These are phyloP conservation scores for Dione vanillae DNA, from an alignment of 2,888 invertebrate genomes.

Conservation along the genomic window DNA sequence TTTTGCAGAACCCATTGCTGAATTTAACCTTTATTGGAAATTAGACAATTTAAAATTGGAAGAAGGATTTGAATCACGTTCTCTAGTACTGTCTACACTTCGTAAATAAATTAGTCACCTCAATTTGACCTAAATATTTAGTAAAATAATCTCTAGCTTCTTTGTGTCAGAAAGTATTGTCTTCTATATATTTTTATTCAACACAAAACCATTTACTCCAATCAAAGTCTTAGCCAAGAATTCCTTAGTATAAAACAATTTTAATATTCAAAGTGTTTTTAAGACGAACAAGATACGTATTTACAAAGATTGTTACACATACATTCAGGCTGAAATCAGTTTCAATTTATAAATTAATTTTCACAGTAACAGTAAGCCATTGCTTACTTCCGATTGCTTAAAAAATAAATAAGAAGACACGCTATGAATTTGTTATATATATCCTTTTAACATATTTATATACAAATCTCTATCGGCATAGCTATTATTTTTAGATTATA, in stretches of 20 bases:
- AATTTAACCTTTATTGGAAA: too few species aligned
- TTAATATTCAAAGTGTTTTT: neutral
- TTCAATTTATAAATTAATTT: too few species aligned
- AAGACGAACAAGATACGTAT: neutral
- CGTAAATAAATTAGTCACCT: neutral
- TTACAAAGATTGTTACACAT: neutral
- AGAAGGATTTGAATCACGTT: too few species aligned
- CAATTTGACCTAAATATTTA: neutral
- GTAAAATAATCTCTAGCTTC: slow-evolving; percentile 13
- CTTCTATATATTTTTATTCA: slow-evolving; percentile 35
- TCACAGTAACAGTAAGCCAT: too few species aligned
- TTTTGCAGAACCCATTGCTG: neutral
- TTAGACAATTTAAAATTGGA: too few species aligned
- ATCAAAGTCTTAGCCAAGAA: slow-evolving; percentile 30
- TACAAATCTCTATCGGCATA: too few species aligned
- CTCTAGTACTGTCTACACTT: too few species aligned
- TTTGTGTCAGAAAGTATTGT: slow-evolving; percentile 43
- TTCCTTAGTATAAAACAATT: neutral
- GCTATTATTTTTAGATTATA: too few species aligned
- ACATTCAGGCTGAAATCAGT: neutral
- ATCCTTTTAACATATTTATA: too few species aligned
- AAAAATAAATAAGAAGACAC: too few species aligned
- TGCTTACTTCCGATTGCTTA: neutral
- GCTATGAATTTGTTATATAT: too few species aligned
- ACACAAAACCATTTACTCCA: slow-evolving; percentile 28